Conservation (phyloP, 2,113 vertebrate genomes). For the Aspiorhynchus laticeps region DNA sequence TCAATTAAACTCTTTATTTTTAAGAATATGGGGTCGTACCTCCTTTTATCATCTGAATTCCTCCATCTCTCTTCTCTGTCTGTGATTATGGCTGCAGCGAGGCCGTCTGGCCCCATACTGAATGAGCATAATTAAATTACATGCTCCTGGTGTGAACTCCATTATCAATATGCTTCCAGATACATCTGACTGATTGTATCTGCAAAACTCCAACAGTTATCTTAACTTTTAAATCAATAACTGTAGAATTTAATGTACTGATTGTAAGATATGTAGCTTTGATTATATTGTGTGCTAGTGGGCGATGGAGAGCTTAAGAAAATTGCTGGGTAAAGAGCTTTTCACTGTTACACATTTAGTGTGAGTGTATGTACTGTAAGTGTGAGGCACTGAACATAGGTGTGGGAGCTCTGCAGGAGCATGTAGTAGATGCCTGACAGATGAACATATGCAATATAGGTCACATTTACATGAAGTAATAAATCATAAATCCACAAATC, state of each 20-base stretch:
- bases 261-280: slow-evolving; percentile 19
- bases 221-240: slow-evolving; percentile 23
- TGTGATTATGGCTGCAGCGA: background rate
- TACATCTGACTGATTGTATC: slow-evolving; percentile 23
- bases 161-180: slow-evolving; percentile 33
- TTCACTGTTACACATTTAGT: background rate
- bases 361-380: background rate
- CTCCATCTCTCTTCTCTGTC: background rate
- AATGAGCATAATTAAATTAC: slow-evolving; percentile 35
- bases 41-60: background rate
- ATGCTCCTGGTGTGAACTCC: slow-evolving; percentile 41
- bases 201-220: slow-evolving; percentile 11
- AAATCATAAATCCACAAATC: background rate
- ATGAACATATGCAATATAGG: slow-evolving; percentile 1
- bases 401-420: background rate
- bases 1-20: background rate
- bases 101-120: slow-evolving; percentile 15
- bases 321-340: slow-evolving; percentile 11
- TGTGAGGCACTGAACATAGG: background rate
- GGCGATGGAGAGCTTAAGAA: slow-evolving; percentile 7
- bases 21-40: background rate
- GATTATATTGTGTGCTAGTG: slow-evolving; percentile 9
- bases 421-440: background rate
- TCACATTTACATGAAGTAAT: slow-evolving; percentile 20
- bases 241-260: slow-evolving; percentile 8